phyloP scores from a whole-genome alignment of 2,888 invertebrate genomes.

The Prenolepis imparis region DNA sequence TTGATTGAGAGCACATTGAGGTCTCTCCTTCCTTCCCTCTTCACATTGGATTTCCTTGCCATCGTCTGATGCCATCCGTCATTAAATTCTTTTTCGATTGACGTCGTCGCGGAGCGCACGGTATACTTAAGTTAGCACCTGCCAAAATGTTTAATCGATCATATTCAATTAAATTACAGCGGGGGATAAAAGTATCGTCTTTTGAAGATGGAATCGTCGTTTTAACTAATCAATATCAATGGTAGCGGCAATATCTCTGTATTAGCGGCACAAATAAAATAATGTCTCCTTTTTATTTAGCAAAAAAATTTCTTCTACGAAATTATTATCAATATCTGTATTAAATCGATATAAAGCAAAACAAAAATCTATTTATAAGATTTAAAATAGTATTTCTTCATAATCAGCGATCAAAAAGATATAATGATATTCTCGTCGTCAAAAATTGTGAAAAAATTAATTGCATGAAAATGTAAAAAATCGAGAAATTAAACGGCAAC shows the following conservation, averaged over 20 bases:
- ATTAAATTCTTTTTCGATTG: conserved; percentile 67
- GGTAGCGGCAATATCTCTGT: not conserved
- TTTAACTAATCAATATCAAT: not conserved
- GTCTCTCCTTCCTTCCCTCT: conserved; percentile 60
- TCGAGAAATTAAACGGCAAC: not conserved
- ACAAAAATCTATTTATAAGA: not conserved
- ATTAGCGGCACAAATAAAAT: not conserved
- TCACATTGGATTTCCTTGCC: conserved; percentile 53
- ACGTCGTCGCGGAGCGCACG: conserved; percentile 50
- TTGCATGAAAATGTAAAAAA: not conserved
- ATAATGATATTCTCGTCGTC: not conserved
- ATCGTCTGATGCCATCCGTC: conserved; percentile 45
- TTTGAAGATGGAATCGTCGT: not conserved
- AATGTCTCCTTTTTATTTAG: not conserved
- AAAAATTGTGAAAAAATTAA: not conserved
- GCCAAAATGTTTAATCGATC: conserved; percentile 68
- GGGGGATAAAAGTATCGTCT: not conserved
- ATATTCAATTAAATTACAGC: conserved; percentile 55
- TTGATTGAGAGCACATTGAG: conserved; percentile 68
- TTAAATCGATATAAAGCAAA: not conserved
- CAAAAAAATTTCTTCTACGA: not conserved
- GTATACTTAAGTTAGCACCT: conserved; percentile 42
- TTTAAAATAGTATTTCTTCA: not conserved
- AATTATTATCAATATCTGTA: not conserved
- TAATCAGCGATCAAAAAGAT: not conserved